A percentile compares a stretch with the other conserved stretches of the same genome.
Conservation (phyloP, 2,797 vertebrate genomes). For the Malacoraja senta region DNA sequence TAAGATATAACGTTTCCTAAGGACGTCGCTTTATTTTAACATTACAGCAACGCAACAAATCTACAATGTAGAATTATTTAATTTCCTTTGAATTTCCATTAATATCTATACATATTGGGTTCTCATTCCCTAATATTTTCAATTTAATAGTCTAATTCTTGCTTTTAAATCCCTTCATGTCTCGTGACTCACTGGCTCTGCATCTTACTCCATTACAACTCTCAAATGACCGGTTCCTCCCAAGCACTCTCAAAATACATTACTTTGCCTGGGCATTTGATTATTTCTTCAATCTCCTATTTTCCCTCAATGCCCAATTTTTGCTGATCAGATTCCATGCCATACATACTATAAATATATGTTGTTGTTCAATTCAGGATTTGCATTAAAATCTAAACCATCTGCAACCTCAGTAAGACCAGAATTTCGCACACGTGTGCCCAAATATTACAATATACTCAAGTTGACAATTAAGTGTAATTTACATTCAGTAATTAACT, state of each 20-base stretch:
- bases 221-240: background rate
- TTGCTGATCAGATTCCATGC: background rate
- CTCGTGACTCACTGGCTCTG: background rate
- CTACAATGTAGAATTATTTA: too few relatives aligned
- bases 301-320: background rate
- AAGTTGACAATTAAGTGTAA: background rate
- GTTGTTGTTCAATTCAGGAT: background rate
- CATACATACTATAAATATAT: background rate
- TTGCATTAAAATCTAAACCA: background rate
- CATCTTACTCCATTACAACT: background rate
- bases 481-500: background rate
- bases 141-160: background rate
- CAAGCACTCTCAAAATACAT: background rate
- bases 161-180: background rate
- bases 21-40: too few relatives aligned
- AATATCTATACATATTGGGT: too few relatives aligned
- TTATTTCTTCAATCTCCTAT: background rate
- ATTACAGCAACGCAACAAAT: too few relatives aligned
- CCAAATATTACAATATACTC: background rate
- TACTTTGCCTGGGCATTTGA: background rate
- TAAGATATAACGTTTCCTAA: too few relatives aligned
- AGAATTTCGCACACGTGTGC: background rate
- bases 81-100: too few relatives aligned
- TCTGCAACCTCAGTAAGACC: background rate
- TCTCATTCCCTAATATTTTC: background rate